These are phyloP conservation scores for Chrysolina oricalcia DNA, from an alignment of 2,888 invertebrate species.

Conservation along the genomic window DNA sequence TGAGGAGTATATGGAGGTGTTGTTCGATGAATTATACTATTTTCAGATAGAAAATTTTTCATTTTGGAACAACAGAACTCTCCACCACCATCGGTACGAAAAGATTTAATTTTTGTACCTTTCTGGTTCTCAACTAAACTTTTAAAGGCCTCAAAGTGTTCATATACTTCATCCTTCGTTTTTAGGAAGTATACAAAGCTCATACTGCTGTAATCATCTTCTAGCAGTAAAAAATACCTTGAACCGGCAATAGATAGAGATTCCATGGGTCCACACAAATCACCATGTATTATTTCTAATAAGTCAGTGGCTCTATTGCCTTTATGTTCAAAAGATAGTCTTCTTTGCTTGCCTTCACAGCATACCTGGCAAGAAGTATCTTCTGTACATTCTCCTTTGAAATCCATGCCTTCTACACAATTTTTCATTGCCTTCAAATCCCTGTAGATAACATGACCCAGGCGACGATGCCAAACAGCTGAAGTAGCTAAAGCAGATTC, in stretches of 20 bases:
- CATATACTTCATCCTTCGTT: conserved; percentile 56
- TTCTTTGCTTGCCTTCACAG: conserved; percentile 29
- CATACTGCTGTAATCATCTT: conserved; percentile 62
- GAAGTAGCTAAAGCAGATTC: neutral
- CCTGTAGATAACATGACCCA: conserved; percentile 41
- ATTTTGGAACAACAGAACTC: too few species aligned
- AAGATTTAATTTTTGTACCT: conserved; percentile 47
- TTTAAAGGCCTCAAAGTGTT: conserved; percentile 58
- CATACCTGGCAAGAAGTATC: conserved; percentile 14
- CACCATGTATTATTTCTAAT: conserved; percentile 44
- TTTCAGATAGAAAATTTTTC: neutral
- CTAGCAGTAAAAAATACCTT: conserved; percentile 61
- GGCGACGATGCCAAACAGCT: conserved; percentile 36
- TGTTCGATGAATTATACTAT: neutral
- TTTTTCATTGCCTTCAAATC: conserved; percentile 31
- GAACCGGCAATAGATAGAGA: conserved; percentile 46
- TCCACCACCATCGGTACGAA: neutral
- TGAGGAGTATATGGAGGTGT: conserved; percentile 52
- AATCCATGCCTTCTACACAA: conserved; percentile 22
- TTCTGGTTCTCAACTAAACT: conserved; percentile 60
- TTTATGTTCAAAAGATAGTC: conserved; percentile 30
- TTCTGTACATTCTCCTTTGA: neutral
- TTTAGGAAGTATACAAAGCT: conserved; percentile 59
- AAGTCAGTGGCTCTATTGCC: conserved; percentile 4
- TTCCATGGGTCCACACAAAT: conserved; percentile 52